A percentile compares a stretch with the other conserved stretches of the same genome.
Evolutionary conservation across 2,888 invertebrate species (phyloP).

Genomic region (Conistra vaccinii): DNA sequence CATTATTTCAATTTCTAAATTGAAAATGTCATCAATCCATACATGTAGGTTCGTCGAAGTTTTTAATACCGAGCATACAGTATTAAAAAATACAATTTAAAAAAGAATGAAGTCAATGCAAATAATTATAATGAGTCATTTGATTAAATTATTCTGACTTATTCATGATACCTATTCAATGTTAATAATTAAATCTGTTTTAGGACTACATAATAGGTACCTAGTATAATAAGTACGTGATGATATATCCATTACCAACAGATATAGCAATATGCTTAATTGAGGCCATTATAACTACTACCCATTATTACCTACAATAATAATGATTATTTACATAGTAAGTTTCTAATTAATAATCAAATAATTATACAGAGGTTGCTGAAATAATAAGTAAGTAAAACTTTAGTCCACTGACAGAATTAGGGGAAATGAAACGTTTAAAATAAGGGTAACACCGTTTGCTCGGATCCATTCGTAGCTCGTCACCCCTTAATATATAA

Average conservation of each 20-base stretch:
- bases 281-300: background rate
- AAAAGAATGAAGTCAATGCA: background rate
- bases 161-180: background rate
- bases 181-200: background rate
- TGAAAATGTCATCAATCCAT: background rate
- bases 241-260: background rate
- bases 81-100: background rate
- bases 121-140: too few species aligned
- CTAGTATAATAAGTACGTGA: background rate
- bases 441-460: conserved; percentile 27
- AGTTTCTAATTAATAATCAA: conserved; percentile 2
- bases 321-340: background rate
- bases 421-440: conserved; percentile 18
- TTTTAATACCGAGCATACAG: background rate
- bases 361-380: conserved; percentile 6
- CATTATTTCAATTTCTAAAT: background rate
- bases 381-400: background rate
- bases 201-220: background rate
- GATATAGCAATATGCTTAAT: background rate
- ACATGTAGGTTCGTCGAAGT: background rate
- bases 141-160: too few species aligned
- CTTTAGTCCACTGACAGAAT: conserved; percentile 3
- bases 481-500: conserved; percentile 48
- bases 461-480: conserved; percentile 20
- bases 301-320: background rate